Base-by-base conservation (phyloP, 1,140 invertebrate genomes). In the Centruroides vittatus region DNA sequence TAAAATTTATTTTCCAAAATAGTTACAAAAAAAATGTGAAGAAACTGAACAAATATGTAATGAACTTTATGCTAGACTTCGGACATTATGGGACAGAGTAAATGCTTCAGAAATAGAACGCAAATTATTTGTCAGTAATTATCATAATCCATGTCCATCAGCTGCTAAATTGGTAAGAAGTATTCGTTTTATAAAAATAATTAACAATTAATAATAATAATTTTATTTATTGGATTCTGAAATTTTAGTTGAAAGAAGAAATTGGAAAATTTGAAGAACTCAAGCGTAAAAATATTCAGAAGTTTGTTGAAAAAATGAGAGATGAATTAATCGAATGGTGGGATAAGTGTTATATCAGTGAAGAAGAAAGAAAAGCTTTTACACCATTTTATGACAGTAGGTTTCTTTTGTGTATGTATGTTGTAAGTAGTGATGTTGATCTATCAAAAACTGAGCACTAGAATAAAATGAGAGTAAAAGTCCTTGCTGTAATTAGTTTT, bases 221-320 rank as follows among this genome's bases (percentile, higher is more conserved):
- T 41, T 41, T 41, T 41, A 41, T 41, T 8, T 41, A 41, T 41
- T 41, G 8, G 8, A 41, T 41, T 6, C 8, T 41, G 5, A 41
- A 41, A 41, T 41, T 41, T 41, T 41, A 41, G 41, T 8, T 41
- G 55, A 58, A 78, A 47, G 67, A 72, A 50, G 84, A 86, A 74
- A 73, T 86, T 35, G 72, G 78, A 41, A 73, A 79, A 12, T 84
- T 82, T 68, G 81, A 84, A 69, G 70, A 78, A 50, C 73, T 82
- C 9, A 81, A 84, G 50, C 72, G 74, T 9, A 78, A 83, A 65
- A 85, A 86, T 70, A 78, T 87, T 1, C 77, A 80, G 70, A 77
- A 79, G 57, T 88, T 88, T 70, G 76, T 90, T 36, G 79, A 81
- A 1, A 82, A 83, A 68, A 71, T 86, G 3, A 77, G 86, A 5